These are phyloP conservation scores for Brachypteracias leptosomus DNA, from an alignment of 2,113 vertebrate species.

Conservation along the genomic window DNA sequence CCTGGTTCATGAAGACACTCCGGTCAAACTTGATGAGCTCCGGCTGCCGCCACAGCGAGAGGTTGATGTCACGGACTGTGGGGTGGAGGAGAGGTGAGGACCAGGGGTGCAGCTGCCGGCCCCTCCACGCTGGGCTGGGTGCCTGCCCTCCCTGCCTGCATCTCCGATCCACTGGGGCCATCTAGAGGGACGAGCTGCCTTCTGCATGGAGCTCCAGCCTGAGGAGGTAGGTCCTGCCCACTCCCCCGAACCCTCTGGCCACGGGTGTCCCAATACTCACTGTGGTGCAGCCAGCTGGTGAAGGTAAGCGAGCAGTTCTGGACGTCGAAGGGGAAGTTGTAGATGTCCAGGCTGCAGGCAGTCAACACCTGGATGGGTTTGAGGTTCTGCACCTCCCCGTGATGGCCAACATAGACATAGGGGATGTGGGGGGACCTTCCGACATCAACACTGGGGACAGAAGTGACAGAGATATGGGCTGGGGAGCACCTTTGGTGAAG, in stretches of 20 bases:
- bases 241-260: neutral
- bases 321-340: constrained; percentile 97
- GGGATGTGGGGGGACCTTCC: constrained; percentile 94
- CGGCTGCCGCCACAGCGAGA: constrained; percentile 88
- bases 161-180: constrained; percentile 44
- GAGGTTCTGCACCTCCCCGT: constrained; percentile 90
- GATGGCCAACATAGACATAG: constrained; percentile 86
- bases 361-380: constrained; percentile 97
- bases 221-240: neutral
- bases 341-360: constrained; percentile 95
- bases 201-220: neutral
- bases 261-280: constrained; percentile 67
- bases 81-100: neutral
- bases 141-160: neutral
- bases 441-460: constrained; percentile 86
- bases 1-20: constrained; percentile 94
- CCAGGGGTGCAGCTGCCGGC: neutral
- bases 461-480: neutral
- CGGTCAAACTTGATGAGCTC: constrained; percentile 88
- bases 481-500: neutral
- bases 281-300: constrained; percentile 96
- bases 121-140: neutral
- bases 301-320: constrained; percentile 98
- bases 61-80: constrained; percentile 93
- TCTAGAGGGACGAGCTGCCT: neutral